Base-by-base conservation (phyloP, 2,888 invertebrate species). In the Anagyrus pseudococci region DNA sequence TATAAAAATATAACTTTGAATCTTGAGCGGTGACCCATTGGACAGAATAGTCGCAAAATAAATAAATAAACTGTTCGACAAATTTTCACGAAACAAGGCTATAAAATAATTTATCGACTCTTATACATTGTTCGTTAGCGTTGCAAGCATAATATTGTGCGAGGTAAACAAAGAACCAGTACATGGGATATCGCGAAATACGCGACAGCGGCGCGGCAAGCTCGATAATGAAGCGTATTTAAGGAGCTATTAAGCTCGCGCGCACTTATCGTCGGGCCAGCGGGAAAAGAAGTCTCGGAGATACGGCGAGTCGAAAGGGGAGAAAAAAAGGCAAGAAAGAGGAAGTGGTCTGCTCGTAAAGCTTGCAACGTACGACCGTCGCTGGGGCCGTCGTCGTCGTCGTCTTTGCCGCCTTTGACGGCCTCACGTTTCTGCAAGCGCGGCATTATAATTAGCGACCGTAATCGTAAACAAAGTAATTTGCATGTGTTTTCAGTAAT, bases 391-490 rank as follows among this genome's bases (percentile, higher is more conserved):
- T 4, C 3, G 33, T 15, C 33, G 10, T 29, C 29, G 29, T 29
- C 29, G 29, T 10, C 29, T 29, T 29, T 29, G 10, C 6, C 29
- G 29, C 70, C 74, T 74, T 76, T 78, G n/a, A n/a, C n/a, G n/a
- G n/a, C n/a, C n/a, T n/a, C 77, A 76, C 76, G 75, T 78, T 75
- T 75, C 71, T 71, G 37, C 71, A 72, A 73, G 73, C 71, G 71
- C 72, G 71, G 73, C 63, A 71, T 74, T 74, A 73, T 75, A 76
- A 76, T 76, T 76, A 76, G 75, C 72, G 69, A 62, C 70, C 71
- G 74, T 76, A 72, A 76, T 70, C 73, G 70, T 76, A 76, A 75
- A 74, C 74, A 75, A 76, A 72, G 72, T 73, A 72, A 77, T 76
- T 74, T 78, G 75, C 77, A 77, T 76, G 71, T 70, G 73, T 73